Conservation (phyloP, 1,140 invertebrate species). For the Drosophila nannoptera region DNA sequence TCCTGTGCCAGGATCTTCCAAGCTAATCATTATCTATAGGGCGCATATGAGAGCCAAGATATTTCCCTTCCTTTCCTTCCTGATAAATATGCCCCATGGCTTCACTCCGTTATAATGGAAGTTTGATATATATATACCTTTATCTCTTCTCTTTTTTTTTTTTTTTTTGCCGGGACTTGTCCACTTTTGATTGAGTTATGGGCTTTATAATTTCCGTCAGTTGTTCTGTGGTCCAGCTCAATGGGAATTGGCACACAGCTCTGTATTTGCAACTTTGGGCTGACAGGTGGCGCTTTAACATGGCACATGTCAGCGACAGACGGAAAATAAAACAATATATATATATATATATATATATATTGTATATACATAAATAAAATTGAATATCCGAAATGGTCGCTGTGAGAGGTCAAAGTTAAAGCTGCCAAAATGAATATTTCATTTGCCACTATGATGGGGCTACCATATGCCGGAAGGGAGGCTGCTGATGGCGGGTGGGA, state of each 20-base stretch:
- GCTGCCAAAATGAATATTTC: constrained; percentile 68
- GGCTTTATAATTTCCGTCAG: constrained; percentile 32
- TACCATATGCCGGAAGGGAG: background rate
- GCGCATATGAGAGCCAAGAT: too few species aligned
- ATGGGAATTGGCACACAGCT: constrained; percentile 15
- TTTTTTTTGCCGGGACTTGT: background rate
- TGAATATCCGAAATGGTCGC: constrained; percentile 36
- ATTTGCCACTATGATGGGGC: constrained; percentile 50
- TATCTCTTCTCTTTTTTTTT: background rate
- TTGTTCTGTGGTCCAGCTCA: constrained; percentile 31
- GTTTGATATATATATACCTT: background rate
- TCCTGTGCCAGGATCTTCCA: too few species aligned
- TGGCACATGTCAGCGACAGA: constrained; percentile 7
- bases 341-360: background rate
- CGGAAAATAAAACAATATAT: constrained; percentile 14
- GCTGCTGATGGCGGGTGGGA: too few species aligned
- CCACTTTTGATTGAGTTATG: constrained; percentile 39
- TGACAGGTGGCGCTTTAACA: constrained; percentile 28
- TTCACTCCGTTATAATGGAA: too few species aligned
- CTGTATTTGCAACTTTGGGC: background rate
- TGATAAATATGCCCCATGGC: too few species aligned
- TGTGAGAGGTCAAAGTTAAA: constrained; percentile 21
- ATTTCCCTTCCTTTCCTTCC: too few species aligned
- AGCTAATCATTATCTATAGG: too few species aligned
- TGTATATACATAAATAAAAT: background rate